Evolutionary conservation across 2,888 invertebrate species (phyloP), one percentile per base, ranked within the genome.

Genomic region (Hirudinaria manillensis): DNA sequence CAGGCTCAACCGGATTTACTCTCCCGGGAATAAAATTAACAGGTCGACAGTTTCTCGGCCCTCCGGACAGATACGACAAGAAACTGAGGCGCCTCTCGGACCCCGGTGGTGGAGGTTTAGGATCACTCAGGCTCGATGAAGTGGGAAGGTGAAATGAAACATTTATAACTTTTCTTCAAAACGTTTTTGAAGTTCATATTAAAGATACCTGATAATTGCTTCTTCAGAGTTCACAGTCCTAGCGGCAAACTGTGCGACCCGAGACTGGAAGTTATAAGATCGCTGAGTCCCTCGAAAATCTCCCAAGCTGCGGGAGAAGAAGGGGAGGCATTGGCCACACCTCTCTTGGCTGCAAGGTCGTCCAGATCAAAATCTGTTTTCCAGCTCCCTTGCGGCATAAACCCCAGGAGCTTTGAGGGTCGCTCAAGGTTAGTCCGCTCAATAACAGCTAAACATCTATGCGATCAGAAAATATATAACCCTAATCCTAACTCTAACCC

Each of bases 161-260:
- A 27, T 61, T 61, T 61, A 61, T 4, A 16, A 61, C 13, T 21
- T 21, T 61, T 27, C 1, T 7, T 27, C n/a, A 3, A 61, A 16
- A 6, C 10, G 10, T 29, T 61, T 27, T 61, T 13, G n/a, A 24
- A 61, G 13, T 27, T 61, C 24, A 21, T 21, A 27, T 7, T 19
- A 61, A 3, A 67, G 4, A 67, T 6, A 67, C 4, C 3, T 10
- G 6, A 68, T n/a, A 68, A 68, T 13, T 68, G 24, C 70, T 24
- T 21, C 4, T 29, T 16, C 73, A 73, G 73, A 29, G 34, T 73
- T 6, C 32, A 65, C 32, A 73, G 73, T 51, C 65, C 71, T 6
- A 71, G 71, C 29, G 75, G 75, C n/a, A 75, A 75, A 72, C 53
- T 75, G 7, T 72, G 72, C 72, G 75, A 75, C 51, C 75, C 75